Evolutionary conservation across 2,888 invertebrate genomes (phyloP), one percentile per base, ranked within the genome.

Genomic region (Asteroscopus sphinx): DNA sequence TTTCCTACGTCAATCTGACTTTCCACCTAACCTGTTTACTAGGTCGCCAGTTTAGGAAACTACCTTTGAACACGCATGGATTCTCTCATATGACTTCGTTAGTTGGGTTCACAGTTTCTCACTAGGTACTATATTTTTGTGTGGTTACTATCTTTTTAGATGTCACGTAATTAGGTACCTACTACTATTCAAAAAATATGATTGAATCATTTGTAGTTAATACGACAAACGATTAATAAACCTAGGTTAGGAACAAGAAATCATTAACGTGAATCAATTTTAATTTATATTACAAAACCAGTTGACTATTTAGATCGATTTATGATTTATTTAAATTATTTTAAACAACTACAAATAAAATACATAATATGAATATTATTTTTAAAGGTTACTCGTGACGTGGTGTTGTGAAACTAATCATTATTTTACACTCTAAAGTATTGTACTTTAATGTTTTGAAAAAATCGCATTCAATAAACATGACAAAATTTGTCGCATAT

Each of bases 31-130:
- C 78, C 76, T 76, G 76, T 76, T 80, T 76, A 73, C 70, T 75
- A 70, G 78, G 77, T 83, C 73, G 77, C 68, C 61, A 74, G 76
- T 75, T 73, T 76, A 63, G 74, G 67, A 79, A 82, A 84, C 72
- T 69, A 70, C 73, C 70, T 75, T 62, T 68, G 58, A 72, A 65
- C 83, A 84, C 82, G 82, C 81, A 83, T 56, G 49, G 46, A 60
- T 45, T 46, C 42, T 39, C 55, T 51, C 44, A 48, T 68, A 75
- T 64, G 68, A 72, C 60, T 69, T 68, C 37, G 56, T 53, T 51
- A 48, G 53, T 47, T 59, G 7, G 35, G 37, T 28, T 17, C 55
- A 35, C 37, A 15, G 28, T 55, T 42, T 48, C 39, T 54, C 28
- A 16, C 8, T 7, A 11, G 11, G n/a, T n/a, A n/a, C n/a, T n/a